Evolutionary conservation across 2,113 vertebrate species (phyloP).

Genomic region (Nerophis ophidion): DNA sequence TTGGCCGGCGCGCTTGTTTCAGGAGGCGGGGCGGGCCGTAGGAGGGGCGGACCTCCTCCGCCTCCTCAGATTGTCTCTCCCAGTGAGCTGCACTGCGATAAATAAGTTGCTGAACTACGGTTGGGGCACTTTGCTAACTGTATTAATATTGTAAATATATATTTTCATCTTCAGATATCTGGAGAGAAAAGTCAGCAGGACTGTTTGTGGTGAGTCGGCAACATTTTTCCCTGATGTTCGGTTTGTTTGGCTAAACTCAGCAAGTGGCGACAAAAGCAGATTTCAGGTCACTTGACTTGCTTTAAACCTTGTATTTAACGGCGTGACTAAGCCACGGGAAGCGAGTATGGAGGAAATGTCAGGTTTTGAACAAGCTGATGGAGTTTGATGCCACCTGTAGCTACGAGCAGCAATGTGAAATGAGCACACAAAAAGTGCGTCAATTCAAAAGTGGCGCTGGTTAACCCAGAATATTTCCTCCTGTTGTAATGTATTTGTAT

Average conservation of each 20-base stretch:
- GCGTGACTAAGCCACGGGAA: neutral
- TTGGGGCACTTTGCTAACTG: constrained; percentile 21
- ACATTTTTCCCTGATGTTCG: constrained; percentile 7
- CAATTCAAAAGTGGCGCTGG: constrained; percentile 6
- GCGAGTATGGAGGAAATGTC: neutral
- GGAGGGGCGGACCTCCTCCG: constrained; percentile 9
- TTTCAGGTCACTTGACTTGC: neutral
- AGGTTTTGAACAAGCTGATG: neutral
- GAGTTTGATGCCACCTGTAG: constrained; percentile 53
- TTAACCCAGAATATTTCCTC: neutral
- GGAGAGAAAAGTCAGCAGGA: constrained; percentile 11
- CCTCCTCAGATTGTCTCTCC: constrained; percentile 31
- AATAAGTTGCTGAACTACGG: constrained; percentile 45
- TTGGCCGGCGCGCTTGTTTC: constrained; percentile 32
- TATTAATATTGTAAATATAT: neutral
- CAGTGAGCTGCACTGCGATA: constrained; percentile 42
- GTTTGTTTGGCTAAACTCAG: constrained; percentile 6
- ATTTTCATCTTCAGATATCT: neutral
- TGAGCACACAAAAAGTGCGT: constrained; percentile 23
- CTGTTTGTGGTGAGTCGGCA: constrained; percentile 46
- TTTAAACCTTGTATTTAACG: neutral
- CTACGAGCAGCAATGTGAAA: constrained; percentile 20
- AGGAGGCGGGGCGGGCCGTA: constrained; percentile 53
- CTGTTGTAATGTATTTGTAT: neutral
- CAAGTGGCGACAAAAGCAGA: neutral